phyloP scores from a whole-genome alignment of 2,888 invertebrate genomes.

The Hemicrepidius hirtus region DNA sequence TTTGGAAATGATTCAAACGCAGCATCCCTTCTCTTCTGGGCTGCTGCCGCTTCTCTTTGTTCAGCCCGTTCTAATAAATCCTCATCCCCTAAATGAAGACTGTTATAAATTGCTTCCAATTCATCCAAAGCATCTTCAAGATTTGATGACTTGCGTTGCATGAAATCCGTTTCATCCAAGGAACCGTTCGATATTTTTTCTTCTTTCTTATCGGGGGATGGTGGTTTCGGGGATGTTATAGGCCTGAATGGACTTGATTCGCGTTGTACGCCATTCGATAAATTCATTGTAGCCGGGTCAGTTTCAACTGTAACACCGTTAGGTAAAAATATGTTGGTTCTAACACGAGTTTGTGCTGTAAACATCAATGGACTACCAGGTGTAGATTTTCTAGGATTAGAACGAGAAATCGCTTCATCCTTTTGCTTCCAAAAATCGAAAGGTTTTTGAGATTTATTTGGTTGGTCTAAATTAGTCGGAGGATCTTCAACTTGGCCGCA shows the following conservation, averaged over 20 bases:
- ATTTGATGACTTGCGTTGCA: slow-evolving; percentile 79
- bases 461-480: slow-evolving; percentile 6
- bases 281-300: slow-evolving; percentile 43
- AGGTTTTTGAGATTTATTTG: slow-evolving; percentile 71
- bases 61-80: slow-evolving; percentile 88
- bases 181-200: not conserved
- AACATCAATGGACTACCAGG: slow-evolving; percentile 67
- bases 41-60: slow-evolving; percentile 76
- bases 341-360: slow-evolving; percentile 67
- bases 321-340: slow-evolving; percentile 68
- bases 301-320: slow-evolving; percentile 59
- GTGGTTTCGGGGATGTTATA: slow-evolving; percentile 41
- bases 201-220: not conserved
- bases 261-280: slow-evolving; percentile 9
- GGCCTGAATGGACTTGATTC: slow-evolving; percentile 55
- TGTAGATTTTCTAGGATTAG: slow-evolving; percentile 51
- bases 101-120: slow-evolving; percentile 93
- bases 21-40: slow-evolving; percentile 61
- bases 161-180: not conserved
- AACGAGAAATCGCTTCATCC: slow-evolving; percentile 71
- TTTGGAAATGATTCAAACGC: slow-evolving; percentile 60
- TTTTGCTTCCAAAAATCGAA: slow-evolving; percentile 80
- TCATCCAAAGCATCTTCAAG: slow-evolving; percentile 92
- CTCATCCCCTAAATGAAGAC: slow-evolving; percentile 88
- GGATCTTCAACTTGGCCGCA: not conserved